Evolutionary conservation across 1,140 invertebrate genomes (phyloP).

Genomic region (Conopomorpha cramerella): DNA sequence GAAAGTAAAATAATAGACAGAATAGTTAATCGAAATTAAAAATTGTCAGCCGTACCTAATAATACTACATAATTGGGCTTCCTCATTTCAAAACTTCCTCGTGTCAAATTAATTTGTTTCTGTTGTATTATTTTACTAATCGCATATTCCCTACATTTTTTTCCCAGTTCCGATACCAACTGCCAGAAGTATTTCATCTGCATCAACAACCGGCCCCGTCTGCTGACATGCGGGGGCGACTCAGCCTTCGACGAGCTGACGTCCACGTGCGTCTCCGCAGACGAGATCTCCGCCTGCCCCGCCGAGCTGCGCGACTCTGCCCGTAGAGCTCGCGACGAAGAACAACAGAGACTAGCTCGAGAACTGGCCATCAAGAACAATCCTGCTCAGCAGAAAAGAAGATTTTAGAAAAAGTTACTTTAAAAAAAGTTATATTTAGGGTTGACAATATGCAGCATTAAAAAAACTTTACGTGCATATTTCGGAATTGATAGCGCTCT

Average conservation of each 20-base stretch:
- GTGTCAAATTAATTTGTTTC: too few relatives aligned
- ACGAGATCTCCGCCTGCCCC: slow-evolving; percentile 32
- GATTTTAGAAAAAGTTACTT: too few relatives aligned
- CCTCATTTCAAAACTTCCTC: too few relatives aligned
- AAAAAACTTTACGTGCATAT: too few relatives aligned
- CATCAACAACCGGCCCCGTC: slow-evolving; percentile 71
- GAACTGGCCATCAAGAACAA: slow-evolving; percentile 12
- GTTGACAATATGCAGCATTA: too few relatives aligned
- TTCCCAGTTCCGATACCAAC: slow-evolving; percentile 62
- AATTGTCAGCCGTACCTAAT: too few relatives aligned
- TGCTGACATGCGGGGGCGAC: slow-evolving; percentile 74
- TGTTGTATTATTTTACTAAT: slow-evolving; percentile 3
- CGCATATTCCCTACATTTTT: slow-evolving; percentile 2
- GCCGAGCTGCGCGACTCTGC: slow-evolving; percentile 22
- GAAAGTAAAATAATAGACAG: too few relatives aligned
- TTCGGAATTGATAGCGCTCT: too few relatives aligned
- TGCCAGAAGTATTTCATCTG: slow-evolving; percentile 86
- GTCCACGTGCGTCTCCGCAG: slow-evolving; percentile 67
- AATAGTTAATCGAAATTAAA: too few relatives aligned
- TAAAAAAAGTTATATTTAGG: too few relatives aligned
- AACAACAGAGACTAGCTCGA: slow-evolving; percentile 18
- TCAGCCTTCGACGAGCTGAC: slow-evolving; percentile 80
- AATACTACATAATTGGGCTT: too few relatives aligned
- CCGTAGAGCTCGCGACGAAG: slow-evolving; percentile 22
- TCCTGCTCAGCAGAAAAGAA: slow-evolving; percentile 5